Base-by-base conservation (phyloP, 2,888 invertebrate genomes). In the Theretra japonica region DNA sequence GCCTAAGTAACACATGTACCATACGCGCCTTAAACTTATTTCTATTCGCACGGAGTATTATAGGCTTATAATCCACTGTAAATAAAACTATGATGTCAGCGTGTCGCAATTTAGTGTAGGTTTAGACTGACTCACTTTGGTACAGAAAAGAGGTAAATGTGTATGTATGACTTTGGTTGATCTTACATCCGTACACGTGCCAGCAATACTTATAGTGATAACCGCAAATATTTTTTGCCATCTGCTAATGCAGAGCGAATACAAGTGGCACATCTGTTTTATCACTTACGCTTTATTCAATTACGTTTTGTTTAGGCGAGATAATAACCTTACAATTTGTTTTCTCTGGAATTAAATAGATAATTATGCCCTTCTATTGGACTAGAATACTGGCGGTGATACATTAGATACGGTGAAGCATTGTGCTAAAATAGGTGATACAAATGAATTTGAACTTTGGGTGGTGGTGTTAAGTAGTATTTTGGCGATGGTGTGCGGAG, bases 371-470 rank as follows among this genome's bases (percentile, higher is more conserved):
- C 65, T 65, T 65, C 56, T 56, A 71, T 56, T 71, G 70, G 78
- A 77, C 82, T 84, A 76, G 80, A 84, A 84, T 79, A 80, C 82
- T 79, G 77, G 77, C 80, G 77, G 80, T 84, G 84, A 83, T 82
- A 82, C 84, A 84, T 85, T 86, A 84, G 85, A 86, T 86, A 85
- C 81, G 84, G 83, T 84, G 79, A 88, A 84, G 87, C 86, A 86
- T 85, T 85, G 88, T 85, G 82, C 83, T 82, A 77, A 81, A 80
- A 78, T 78, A 76, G 71, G 70, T 74, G 73, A 70, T 76, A 74
- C 84, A 86, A 77, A 82, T 83, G 82, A 91, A 85, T 91, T 89
- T 94, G 85, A 84, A 84, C 94, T 91, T 92, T 90, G 77, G 88
- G 71, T 82, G 81, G 88, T 84, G 83, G 80, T 76, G 78, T 76